Evolutionary conservation across 2,113 vertebrate species (phyloP).

Genomic region (Notiomystis cincta): DNA sequence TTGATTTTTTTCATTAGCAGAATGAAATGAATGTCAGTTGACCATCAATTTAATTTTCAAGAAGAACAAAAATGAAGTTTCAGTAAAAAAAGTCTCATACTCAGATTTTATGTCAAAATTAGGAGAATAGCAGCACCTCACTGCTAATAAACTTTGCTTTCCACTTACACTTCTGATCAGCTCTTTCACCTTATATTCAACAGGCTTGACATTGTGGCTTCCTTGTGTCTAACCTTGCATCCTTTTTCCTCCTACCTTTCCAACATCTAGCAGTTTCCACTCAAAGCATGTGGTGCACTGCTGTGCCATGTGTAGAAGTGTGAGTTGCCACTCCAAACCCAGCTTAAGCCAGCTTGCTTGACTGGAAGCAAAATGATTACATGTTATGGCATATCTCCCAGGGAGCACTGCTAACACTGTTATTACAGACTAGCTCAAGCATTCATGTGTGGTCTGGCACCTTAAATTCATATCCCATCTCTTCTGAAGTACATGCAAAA

Average conservation of each 20-base stretch:
- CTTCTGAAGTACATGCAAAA: background rate
- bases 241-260: background rate
- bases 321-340: background rate
- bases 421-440: background rate
- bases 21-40: background rate
- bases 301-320: background rate
- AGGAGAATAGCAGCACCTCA: background rate
- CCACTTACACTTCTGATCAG: background rate
- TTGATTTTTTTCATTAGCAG: background rate
- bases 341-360: background rate
- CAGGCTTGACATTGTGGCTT: background rate
- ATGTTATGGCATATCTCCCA: background rate
- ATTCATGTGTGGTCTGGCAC: background rate
- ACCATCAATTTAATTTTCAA: background rate
- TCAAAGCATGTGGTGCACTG: background rate
- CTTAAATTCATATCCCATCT: background rate
- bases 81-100: background rate
- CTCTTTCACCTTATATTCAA: background rate
- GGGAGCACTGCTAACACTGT: background rate
- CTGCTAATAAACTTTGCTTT: background rate
- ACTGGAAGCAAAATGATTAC: background rate
- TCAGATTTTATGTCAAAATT: background rate
- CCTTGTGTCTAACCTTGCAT: background rate
- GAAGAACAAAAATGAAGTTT: background rate
- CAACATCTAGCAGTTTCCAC: background rate